These are phyloP conservation scores for Crax fasciolata DNA, from an alignment of 2,797 vertebrate species.

Conservation along the genomic window DNA sequence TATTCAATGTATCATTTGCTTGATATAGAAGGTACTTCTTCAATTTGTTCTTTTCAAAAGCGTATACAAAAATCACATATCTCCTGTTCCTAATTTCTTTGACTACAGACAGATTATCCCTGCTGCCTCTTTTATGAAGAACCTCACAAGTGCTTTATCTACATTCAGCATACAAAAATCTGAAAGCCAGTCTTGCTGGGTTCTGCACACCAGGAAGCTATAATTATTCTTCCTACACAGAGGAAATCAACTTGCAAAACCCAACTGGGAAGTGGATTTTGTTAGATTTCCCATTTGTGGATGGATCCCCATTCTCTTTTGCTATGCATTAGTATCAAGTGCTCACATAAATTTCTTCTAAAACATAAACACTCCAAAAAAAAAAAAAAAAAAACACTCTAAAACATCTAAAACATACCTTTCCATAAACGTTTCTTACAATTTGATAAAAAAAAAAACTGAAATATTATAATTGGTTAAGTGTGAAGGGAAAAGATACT, in stretches of 20 bases:
- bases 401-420: background rate
- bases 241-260: background rate
- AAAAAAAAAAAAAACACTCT: background rate
- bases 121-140: background rate
- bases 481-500: background rate
- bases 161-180: background rate
- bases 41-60: background rate
- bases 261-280: conserved; percentile 5
- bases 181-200: background rate
- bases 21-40: background rate
- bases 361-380: background rate
- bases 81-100: background rate
- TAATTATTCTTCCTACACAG: background rate
- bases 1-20: background rate
- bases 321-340: background rate
- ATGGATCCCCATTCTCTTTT: background rate
- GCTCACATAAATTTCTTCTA: background rate
- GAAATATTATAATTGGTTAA: background rate
- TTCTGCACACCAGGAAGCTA: background rate
- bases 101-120: background rate
- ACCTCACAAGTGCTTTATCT: background rate
- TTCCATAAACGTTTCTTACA: background rate
- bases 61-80: background rate
- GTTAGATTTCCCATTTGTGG: background rate
- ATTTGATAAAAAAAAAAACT: background rate